Evolutionary conservation across 1,140 invertebrate genomes (phyloP).

Genomic region (Cydia strobilella): DNA sequence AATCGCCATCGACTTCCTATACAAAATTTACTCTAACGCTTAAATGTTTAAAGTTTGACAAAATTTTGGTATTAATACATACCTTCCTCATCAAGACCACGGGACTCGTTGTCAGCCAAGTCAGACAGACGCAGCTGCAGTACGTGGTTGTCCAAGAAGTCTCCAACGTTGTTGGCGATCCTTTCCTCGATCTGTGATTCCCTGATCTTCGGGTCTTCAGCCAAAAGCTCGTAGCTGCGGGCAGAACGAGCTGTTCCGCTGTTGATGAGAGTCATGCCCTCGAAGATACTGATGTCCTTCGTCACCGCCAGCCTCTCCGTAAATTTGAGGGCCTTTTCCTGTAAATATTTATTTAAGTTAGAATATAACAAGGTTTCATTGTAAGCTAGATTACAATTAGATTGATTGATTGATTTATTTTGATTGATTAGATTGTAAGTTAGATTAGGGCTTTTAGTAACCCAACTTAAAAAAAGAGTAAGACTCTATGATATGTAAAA

Average conservation of each 20-base stretch:
- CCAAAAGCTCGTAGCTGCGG: constrained; percentile 68
- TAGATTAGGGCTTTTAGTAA: background rate
- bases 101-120: constrained; percentile 54
- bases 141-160: constrained; percentile 72
- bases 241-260: constrained; percentile 68
- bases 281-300: constrained; percentile 64
- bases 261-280: constrained; percentile 69
- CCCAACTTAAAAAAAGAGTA: too few relatives aligned
- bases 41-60: too few relatives aligned
- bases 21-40: too few relatives aligned
- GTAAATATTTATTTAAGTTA: constrained; percentile 38
- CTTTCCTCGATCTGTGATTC: constrained; percentile 70
- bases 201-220: constrained; percentile 68
- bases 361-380: background rate
- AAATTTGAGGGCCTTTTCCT: constrained; percentile 73
- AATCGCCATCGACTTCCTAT: too few relatives aligned
- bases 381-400: background rate
- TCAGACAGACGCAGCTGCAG: constrained; percentile 69
- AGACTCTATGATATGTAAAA: background rate
- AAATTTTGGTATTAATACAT: background rate
- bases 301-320: constrained; percentile 64
- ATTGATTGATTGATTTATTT: too few relatives aligned
- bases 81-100: constrained; percentile 73
- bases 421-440: too few relatives aligned
- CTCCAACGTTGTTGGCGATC: constrained; percentile 69